phyloP scores from a whole-genome alignment of 2,113 vertebrate genomes.

The Loxodonta africana region DNA sequence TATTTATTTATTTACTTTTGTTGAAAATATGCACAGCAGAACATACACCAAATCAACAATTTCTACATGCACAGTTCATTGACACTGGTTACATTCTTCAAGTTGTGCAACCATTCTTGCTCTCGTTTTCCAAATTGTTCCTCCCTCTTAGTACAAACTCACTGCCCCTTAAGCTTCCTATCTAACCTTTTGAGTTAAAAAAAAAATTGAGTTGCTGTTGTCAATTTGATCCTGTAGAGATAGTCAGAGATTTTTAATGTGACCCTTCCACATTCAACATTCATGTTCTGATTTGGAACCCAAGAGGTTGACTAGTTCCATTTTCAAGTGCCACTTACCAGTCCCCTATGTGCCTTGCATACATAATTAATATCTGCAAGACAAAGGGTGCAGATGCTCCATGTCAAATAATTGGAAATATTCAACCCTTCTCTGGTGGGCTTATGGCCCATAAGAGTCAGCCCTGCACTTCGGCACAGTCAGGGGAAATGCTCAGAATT shows the following conservation, averaged over 20 bases:
- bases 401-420: not conserved
- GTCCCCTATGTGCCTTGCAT: too few relatives aligned
- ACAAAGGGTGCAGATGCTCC: not conserved
- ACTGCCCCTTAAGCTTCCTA: not conserved
- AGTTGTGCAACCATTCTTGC: not conserved
- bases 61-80: not conserved
- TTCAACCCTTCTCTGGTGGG: not conserved
- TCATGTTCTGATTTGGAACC: not conserved
- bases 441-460: not conserved
- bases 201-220: not conserved
- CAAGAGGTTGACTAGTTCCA: not conserved
- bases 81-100: not conserved
- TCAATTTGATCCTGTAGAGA: not conserved
- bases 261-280: not conserved
- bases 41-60: not conserved
- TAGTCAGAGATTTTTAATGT: not conserved
- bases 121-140: not conserved
- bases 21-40: not conserved
- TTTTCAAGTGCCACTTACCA: not conserved
- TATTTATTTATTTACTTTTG: not conserved
- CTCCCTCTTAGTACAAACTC: not conserved
- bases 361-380: not conserved
- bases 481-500: not conserved
- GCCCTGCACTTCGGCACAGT: not conserved
- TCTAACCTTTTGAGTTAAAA: not conserved